Conservation (phyloP, 2,888 invertebrate genomes). For the Athripsodes cinereus region DNA sequence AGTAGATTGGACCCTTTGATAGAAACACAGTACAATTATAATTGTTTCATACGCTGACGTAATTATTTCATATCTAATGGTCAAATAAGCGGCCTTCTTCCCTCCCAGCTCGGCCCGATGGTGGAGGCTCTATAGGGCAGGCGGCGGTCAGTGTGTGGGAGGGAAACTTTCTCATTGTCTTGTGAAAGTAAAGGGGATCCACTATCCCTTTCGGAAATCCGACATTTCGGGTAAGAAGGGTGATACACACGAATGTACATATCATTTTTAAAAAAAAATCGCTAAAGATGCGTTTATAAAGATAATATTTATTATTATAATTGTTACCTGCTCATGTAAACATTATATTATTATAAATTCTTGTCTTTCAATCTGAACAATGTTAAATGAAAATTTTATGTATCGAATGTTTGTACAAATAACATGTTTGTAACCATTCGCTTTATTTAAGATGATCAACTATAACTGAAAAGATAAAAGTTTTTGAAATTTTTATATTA, state of each 20-base stretch:
- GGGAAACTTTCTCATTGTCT: constrained; percentile 24
- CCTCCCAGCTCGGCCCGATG: constrained; percentile 6
- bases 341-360: background rate
- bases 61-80: constrained; percentile 23
- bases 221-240: constrained; percentile 20
- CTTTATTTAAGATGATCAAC: no score
- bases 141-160: constrained; percentile 10
- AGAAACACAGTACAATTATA: constrained; percentile 12
- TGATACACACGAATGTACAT: background rate
- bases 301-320: no score
- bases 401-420: no score
- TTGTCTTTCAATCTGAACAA: no score
- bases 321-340: no score
- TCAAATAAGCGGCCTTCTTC: constrained; percentile 17
- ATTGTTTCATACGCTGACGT: constrained; percentile 20
- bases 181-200: constrained; percentile 24
- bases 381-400: no score
- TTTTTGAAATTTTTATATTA: no score
- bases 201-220: constrained; percentile 14
- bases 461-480: no score
- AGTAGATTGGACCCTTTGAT: background rate
- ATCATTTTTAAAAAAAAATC: background rate
- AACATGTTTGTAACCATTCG: no score
- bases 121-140: constrained; percentile 8
- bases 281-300: no score